phyloP scores from a whole-genome alignment of 2,888 invertebrate genomes.

The Monoplex corrugatus region DNA sequence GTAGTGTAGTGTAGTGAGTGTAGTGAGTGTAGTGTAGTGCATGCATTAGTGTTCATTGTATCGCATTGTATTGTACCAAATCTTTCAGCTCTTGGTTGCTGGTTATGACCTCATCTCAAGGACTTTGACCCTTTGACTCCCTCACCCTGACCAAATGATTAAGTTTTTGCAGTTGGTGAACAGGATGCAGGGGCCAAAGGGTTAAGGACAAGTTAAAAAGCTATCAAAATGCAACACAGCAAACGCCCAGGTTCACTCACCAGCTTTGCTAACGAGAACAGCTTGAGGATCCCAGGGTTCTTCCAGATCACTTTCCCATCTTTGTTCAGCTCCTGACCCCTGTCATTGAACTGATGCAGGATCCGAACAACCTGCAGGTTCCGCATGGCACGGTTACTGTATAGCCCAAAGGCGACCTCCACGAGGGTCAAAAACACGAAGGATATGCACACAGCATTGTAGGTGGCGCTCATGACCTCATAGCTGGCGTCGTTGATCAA shows the following conservation, averaged over 20 bases:
- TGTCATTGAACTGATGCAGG: slow-evolving; percentile 70
- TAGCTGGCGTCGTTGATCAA: slow-evolving; percentile 64
- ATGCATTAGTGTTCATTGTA: no score
- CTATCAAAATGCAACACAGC: no score
- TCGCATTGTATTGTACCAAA: no score
- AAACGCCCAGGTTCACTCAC: slow-evolving; percentile 61
- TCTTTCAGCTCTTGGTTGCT: no score
- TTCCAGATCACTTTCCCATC: slow-evolving; percentile 73
- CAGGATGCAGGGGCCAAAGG: no score
- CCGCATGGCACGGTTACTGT: slow-evolving; percentile 68
- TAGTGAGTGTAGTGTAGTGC: no score
- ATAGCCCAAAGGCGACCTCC: slow-evolving; percentile 67
- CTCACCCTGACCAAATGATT: no score
- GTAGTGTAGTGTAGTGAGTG: no score
- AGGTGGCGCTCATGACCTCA: slow-evolving; percentile 72
- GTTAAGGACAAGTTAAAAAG: no score
- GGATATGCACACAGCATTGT: slow-evolving; percentile 73
- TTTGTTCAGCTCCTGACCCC: slow-evolving; percentile 73
- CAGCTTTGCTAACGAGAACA: slow-evolving; percentile 74
- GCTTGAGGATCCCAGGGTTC: slow-evolving; percentile 67
- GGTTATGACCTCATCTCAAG: no score
- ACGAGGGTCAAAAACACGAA: slow-evolving; percentile 68
- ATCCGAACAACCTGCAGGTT: slow-evolving; percentile 67
- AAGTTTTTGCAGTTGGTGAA: no score
- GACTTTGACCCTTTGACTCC: no score